These are phyloP conservation scores for Pyrrhia umbra DNA, from an alignment of 2,888 invertebrate genomes.

Conservation along the genomic window DNA sequence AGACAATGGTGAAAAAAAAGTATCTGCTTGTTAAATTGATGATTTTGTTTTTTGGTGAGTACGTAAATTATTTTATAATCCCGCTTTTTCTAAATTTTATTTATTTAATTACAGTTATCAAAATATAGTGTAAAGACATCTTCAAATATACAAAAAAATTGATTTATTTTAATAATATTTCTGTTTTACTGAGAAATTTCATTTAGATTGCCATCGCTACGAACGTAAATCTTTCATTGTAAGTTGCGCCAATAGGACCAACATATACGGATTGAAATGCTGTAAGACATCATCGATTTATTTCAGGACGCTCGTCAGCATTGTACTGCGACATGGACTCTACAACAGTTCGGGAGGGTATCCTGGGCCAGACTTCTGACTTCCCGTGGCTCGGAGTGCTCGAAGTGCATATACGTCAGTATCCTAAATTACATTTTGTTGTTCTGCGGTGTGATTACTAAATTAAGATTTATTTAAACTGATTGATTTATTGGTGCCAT, in stretches of 20 bases:
- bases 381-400: background rate
- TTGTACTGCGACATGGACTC: background rate
- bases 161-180: too few species aligned
- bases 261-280: too few species aligned
- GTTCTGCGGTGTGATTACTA: background rate
- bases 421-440: background rate
- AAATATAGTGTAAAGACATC: too few species aligned
- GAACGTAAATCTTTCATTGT: too few species aligned
- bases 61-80: background rate
- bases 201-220: too few species aligned
- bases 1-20: background rate
- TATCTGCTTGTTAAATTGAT: background rate
- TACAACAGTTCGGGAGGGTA: background rate
- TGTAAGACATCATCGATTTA: background rate
- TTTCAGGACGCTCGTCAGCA: background rate
- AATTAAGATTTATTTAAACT: too few species aligned
- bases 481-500: too few species aligned
- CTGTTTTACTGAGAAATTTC: too few species aligned
- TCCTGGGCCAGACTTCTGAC: background rate
- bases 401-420: background rate
- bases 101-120: too few species aligned
- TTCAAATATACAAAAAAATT: too few species aligned
- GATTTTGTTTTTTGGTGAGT: background rate
- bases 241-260: too few species aligned
- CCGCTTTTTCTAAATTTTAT: too few species aligned